Conservation (phyloP, 2,797 vertebrate species). For the Amblyopsis hoosieri region DNA sequence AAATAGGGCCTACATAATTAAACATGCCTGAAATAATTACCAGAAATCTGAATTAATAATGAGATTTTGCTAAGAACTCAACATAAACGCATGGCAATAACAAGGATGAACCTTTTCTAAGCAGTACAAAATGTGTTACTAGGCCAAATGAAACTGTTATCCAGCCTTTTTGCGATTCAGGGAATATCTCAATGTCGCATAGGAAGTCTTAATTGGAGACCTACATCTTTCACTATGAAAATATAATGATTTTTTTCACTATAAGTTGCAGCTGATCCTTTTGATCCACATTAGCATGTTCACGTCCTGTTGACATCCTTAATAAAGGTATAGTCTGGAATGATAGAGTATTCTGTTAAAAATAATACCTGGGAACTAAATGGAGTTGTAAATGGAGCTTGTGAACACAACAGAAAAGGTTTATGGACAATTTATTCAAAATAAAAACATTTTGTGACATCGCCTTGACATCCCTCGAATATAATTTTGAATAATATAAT, state of each 20-base stretch:
- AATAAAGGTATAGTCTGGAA: too few relatives aligned
- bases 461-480: too few relatives aligned
- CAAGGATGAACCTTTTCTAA: conserved; percentile 24
- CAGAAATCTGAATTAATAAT: conserved; percentile 70
- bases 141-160: conserved; percentile 30
- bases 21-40: conserved; percentile 71
- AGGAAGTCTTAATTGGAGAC: conserved; percentile 50
- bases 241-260: conserved; percentile 48
- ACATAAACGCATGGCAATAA: conserved; percentile 40
- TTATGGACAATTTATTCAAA: too few relatives aligned
- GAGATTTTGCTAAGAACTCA: conserved; percentile 66
- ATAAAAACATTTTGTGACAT: too few relatives aligned
- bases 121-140: conserved; percentile 16
- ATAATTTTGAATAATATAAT: too few relatives aligned
- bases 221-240: conserved; percentile 59
- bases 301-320: too few relatives aligned
- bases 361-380: too few relatives aligned
- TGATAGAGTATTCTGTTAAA: too few relatives aligned
- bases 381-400: too few relatives aligned
- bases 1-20: conserved; percentile 70
- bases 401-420: too few relatives aligned
- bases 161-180: conserved; percentile 59
- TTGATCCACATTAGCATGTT: conserved; percentile 19
- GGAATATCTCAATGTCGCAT: conserved; percentile 47
- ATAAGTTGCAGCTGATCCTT: conserved; percentile 46